phyloP scores from a whole-genome alignment of 2,113 vertebrate genomes.

The Nipponia nippon region DNA sequence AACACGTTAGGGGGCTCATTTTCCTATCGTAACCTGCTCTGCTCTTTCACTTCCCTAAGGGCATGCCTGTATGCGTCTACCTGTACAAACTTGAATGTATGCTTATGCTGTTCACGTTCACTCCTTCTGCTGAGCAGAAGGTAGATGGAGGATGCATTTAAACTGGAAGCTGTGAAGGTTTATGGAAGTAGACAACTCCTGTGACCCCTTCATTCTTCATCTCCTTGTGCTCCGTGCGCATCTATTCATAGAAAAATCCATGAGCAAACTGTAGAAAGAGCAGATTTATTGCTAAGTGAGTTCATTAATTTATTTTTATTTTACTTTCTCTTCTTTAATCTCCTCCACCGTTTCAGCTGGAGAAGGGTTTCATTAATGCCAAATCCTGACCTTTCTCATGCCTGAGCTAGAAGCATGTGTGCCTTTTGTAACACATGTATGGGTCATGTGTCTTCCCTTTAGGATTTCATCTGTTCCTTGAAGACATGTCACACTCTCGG shows the following conservation, averaged over 20 bases:
- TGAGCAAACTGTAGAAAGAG: background rate
- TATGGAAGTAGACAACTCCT: background rate
- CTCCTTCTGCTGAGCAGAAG: background rate
- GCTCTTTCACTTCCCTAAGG: background rate
- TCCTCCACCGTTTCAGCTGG: constrained; percentile 14
- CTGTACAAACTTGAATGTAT: background rate
- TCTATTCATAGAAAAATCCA: background rate
- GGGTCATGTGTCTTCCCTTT: background rate
- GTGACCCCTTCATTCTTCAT: background rate
- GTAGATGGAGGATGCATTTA: background rate
- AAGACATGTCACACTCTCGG: rapidly evolving
- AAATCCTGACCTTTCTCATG: background rate
- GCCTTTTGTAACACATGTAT: background rate
- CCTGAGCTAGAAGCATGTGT: background rate
- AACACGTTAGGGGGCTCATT: background rate
- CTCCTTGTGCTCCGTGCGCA: background rate
- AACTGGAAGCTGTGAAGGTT: background rate
- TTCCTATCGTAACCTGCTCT: background rate
- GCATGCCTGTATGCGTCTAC: rapidly evolving
- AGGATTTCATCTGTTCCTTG: background rate
- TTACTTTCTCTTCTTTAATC: background rate
- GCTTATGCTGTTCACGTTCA: rapidly evolving
- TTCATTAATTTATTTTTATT: background rate
- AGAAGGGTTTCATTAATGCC: constrained; percentile 21
- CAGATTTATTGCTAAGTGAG: background rate